Evolutionary conservation across 2,113 vertebrate genomes (phyloP).

Genomic region (Motacilla tschutschensis): DNA sequence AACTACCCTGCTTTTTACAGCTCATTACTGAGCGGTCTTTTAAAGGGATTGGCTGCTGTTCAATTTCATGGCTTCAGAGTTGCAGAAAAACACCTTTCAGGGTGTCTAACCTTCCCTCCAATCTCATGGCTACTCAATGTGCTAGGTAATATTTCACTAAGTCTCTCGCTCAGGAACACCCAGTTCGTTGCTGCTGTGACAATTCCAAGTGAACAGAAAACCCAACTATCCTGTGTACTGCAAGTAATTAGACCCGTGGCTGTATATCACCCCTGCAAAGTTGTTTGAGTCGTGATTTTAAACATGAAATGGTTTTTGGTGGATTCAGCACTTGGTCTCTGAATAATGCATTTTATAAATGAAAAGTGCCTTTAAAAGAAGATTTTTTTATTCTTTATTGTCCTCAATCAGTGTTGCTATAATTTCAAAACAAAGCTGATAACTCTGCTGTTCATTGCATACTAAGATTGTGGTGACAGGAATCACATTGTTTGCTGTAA

Average conservation of each 20-base stretch:
- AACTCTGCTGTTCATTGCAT: not conserved
- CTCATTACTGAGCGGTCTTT: not conserved
- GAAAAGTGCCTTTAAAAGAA: slow-evolving; percentile 13
- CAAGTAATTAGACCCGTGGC: not conserved
- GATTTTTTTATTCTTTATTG: not conserved
- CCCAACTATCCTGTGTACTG: not conserved
- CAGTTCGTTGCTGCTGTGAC: not conserved
- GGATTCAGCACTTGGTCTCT: not conserved
- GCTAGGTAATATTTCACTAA: not conserved
- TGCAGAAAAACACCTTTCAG: slow-evolving; percentile 18
- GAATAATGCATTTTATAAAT: slow-evolving; percentile 22
- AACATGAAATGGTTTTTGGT: not conserved
- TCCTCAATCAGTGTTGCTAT: slow-evolving; percentile 7
- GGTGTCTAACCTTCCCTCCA: not conserved
- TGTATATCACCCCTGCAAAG: not conserved
- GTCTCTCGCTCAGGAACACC: not conserved
- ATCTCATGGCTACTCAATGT: not conserved
- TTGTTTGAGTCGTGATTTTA: not conserved
- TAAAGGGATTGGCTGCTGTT: slow-evolving; percentile 1
- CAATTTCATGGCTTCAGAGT: slow-evolving; percentile 1
- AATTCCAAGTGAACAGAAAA: not conserved
- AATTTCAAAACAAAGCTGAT: slow-evolving; percentile 36
- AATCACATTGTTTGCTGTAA: not conserved
- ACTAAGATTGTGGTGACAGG: not conserved
- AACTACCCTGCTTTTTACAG: not conserved